Evolutionary conservation across 2,888 invertebrate species (phyloP).

Genomic region (Aporophyla lueneburgensis): DNA sequence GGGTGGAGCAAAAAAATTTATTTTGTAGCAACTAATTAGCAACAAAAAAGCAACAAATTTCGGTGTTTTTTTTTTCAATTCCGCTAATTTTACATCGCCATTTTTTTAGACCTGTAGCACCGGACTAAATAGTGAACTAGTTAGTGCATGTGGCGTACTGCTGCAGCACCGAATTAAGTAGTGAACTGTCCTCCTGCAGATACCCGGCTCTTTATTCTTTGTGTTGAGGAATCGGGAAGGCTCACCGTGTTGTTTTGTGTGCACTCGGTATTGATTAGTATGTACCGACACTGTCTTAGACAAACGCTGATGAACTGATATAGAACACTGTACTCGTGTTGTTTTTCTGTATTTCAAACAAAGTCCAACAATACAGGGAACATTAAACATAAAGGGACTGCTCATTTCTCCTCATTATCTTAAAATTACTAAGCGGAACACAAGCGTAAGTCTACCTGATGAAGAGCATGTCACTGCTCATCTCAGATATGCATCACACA

Average conservation of each 20-base stretch:
- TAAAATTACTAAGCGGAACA: neutral
- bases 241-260: neutral
- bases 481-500: slow-evolving; percentile 29
- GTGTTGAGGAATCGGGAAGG: too few relatives aligned
- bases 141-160: too few relatives aligned
- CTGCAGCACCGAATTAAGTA: too few relatives aligned
- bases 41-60: too few relatives aligned
- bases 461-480: neutral
- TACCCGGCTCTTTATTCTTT: neutral
- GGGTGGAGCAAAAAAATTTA: too few relatives aligned
- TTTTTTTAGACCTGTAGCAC: too few relatives aligned
- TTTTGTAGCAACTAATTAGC: too few relatives aligned
- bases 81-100: too few relatives aligned
- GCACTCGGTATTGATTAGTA: too few relatives aligned
- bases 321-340: neutral
- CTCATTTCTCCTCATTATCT: neutral
- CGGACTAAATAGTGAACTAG: too few relatives aligned
- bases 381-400: neutral
- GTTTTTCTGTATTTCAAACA: neutral
- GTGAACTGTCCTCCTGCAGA: neutral
- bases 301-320: neutral
- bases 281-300: neutral
- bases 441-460: neutral
- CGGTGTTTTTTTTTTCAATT: too few relatives aligned
- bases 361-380: neutral